Conservation (phyloP, 2,888 invertebrate genomes). For the Pollenia angustigena region DNA sequence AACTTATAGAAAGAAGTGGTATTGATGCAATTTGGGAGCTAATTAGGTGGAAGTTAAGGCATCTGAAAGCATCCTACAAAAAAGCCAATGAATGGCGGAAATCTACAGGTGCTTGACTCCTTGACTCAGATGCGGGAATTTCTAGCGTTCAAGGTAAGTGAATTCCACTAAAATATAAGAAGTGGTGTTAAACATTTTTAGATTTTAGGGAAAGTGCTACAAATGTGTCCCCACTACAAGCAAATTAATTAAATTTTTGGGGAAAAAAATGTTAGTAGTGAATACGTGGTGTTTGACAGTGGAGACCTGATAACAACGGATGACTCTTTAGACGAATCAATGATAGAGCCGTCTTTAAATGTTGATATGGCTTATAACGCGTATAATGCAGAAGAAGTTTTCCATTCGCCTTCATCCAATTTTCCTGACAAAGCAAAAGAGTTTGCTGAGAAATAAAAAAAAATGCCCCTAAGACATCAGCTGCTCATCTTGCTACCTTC, state of each 20-base stretch:
- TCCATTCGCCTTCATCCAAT: constrained; percentile 9
- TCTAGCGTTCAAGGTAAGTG: constrained; percentile 41
- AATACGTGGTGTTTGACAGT: background rate
- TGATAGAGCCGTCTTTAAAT: background rate
- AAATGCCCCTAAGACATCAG: constrained; percentile 19
- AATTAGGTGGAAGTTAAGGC: constrained; percentile 57
- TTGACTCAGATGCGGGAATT: constrained; percentile 28
- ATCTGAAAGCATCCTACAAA: constrained; percentile 48
- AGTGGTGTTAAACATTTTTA: background rate
- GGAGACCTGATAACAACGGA: background rate
- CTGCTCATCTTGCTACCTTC: constrained; percentile 25
- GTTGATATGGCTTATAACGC: background rate
- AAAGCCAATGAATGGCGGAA: constrained; percentile 61
- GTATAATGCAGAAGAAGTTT: background rate
- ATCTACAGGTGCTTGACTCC: constrained; percentile 20
- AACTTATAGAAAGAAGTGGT: constrained; percentile 37
- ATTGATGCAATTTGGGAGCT: constrained; percentile 59
- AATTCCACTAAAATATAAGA: background rate
- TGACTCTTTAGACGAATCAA: background rate
- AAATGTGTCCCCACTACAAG: constrained; percentile 10
- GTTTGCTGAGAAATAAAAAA: constrained; percentile 20
- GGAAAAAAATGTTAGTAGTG: no score
- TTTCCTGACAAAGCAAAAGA: constrained; percentile 1
- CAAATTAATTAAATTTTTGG: no score
- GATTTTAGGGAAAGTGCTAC: constrained; percentile 14